Base-by-base conservation (phyloP, 1,140 invertebrate genomes). In the Pentalonia nigronervosa region DNA sequence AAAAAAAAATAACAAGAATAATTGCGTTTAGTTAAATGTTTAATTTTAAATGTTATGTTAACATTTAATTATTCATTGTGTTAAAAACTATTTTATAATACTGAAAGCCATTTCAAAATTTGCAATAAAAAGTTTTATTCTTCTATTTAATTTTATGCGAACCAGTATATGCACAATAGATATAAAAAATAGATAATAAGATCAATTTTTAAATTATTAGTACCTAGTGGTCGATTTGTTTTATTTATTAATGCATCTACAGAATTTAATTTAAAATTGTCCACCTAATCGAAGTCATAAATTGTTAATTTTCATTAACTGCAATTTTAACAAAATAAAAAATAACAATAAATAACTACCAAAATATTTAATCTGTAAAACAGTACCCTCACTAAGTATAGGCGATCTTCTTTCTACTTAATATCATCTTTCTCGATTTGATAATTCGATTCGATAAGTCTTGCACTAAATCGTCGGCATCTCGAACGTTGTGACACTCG, bases 401-500 rank as follows among this genome's bases (percentile, higher is more conserved):
- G 34, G 48, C 50, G 0, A 50, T 53, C 14, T 17, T 48, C 11
- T 91, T 91, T 50, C 45, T 91, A 41, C 23, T 81, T 30, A 91
- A 91, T 34, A 34, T 21, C 25, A 34, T 36, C 60, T 48, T 81
- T 53, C 25, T 41, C 8, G 90, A 14, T 45, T 50, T 50, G 67
- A 91, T 81, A 23, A 81, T 48, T 91, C n/a, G 90, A 48, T 48
- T 6, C 21, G 60, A 81, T 25, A 81, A 81, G n/a, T 81, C 90
- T 1, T 91, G 60, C 90, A 81, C 90, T 91, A 91, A 81, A 81
- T 91, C 90, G 67, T 76, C 90, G 4, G 60, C 30, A 21, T 81
- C 90, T 48, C 90, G 90, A 36, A 81, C 36, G 30, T 81, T 91
- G 30, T 81, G 56, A 50, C 90, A 91, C 60, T 81, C 90, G 67